Evolutionary conservation across 2,888 invertebrate genomes (phyloP).

Genomic region (Drosophila aldrichi): DNA sequence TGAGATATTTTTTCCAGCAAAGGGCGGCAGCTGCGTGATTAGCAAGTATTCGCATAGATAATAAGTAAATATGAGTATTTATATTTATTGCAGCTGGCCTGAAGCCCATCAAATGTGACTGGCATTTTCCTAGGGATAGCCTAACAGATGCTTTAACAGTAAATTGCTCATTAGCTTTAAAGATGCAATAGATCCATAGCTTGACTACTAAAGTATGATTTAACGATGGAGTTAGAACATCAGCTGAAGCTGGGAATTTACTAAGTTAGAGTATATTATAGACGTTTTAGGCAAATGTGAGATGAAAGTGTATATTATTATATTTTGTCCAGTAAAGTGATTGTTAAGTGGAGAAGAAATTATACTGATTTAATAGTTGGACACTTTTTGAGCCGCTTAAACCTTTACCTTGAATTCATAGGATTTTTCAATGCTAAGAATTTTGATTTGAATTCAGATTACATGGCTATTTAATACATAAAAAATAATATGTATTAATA

Average conservation of each 20-base stretch:
- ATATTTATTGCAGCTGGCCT: conserved; percentile 50
- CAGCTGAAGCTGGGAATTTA: neutral
- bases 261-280: neutral
- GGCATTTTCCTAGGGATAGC: conserved; percentile 36
- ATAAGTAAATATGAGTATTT: conserved; percentile 63
- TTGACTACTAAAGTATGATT: neutral
- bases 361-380: too few species aligned
- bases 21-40: conserved; percentile 65
- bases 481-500: too few species aligned
- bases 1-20: conserved; percentile 49
- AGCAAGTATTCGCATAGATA: conserved; percentile 71
- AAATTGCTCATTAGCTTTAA: neutral
- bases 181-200: neutral
- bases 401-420: too few species aligned
- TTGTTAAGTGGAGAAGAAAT: too few species aligned
- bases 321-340: too few species aligned
- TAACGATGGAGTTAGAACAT: neutral
- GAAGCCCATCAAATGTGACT: conserved; percentile 57
- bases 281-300: neutral
- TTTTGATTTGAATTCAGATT: too few species aligned
- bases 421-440: too few species aligned
- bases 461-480: too few species aligned
- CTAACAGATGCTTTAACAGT: conserved; percentile 13
- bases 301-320: neutral
- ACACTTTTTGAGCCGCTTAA: too few species aligned